Evolutionary conservation across 2,797 vertebrate genomes (phyloP).

Genomic region (Meriones psammophilus): DNA sequence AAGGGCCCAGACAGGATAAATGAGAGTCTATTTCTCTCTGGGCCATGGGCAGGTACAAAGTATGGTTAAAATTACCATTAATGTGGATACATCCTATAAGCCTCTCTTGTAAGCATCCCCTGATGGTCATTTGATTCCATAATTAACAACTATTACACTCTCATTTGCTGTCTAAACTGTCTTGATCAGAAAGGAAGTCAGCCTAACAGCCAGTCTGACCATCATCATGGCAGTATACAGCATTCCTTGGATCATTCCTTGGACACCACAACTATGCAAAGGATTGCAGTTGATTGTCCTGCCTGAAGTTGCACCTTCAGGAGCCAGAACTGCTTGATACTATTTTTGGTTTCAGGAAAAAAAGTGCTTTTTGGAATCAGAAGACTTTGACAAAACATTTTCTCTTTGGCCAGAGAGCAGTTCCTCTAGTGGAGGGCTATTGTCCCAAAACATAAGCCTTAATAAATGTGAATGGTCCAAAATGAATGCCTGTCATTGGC

Average conservation of each 20-base stretch:
- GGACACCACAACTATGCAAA: background rate
- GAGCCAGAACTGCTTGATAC: too few relatives aligned
- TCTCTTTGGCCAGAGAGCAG: background rate
- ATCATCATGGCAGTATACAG: background rate
- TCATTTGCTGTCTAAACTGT: background rate
- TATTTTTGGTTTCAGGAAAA: background rate
- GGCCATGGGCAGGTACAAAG: background rate
- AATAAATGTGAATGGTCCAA: background rate
- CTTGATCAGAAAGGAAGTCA: background rate
- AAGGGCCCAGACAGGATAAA: background rate
- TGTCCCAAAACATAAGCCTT: background rate
- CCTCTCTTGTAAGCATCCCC: background rate
- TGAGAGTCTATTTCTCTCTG: background rate
- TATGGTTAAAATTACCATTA: background rate
- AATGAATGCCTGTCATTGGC: background rate
- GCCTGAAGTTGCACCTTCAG: background rate
- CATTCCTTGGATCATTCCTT: background rate
- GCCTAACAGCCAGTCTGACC: background rate
- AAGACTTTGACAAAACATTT: background rate
- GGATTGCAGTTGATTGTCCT: background rate
- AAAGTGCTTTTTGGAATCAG: background rate
- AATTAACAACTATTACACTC: background rate
- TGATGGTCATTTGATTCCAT: background rate
- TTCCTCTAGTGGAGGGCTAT: background rate
- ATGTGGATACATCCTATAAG: background rate